These are phyloP conservation scores for Agelastica alni DNA, from an alignment of 2,888 invertebrate genomes.

Conservation along the genomic window DNA sequence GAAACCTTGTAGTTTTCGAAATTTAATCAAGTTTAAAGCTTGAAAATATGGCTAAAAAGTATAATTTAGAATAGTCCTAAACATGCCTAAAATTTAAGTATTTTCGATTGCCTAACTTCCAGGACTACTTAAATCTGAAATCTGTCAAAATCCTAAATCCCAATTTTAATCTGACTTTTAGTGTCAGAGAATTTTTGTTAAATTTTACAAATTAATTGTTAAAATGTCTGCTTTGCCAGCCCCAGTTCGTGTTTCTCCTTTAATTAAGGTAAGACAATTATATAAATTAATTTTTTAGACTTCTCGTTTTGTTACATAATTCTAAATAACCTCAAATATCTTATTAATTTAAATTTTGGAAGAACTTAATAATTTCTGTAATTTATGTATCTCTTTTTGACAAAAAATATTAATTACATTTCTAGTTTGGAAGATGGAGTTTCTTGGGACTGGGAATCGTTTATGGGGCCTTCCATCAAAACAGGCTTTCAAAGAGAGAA, in stretches of 20 bases:
- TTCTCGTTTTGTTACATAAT: constrained; percentile 33
- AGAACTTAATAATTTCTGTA: no score
- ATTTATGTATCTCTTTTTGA: no score
- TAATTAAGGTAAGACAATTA: constrained; percentile 68
- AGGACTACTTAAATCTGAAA: background rate
- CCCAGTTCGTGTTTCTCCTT: constrained; percentile 79
- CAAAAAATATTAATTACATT: no score
- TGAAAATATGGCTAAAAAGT: no score
- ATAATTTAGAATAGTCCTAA: no score
- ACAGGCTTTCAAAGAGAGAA: constrained; percentile 70
- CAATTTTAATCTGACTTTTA: background rate
- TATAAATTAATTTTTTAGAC: constrained; percentile 3
- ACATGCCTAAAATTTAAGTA: no score
- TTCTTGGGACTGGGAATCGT: constrained; percentile 72
- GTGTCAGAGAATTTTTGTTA: background rate
- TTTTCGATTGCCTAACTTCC: constrained; percentile 3
- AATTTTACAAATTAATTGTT: background rate
- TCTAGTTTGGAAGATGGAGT: constrained; percentile 81
- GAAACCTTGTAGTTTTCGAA: no score
- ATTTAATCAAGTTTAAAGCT: no score
- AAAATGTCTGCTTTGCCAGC: constrained; percentile 59
- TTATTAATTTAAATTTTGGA: background rate
- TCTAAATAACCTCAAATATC: constrained; percentile 26
- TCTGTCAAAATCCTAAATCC: constrained; percentile 1
- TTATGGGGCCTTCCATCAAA: constrained; percentile 77